Conservation (phyloP, 2,888 invertebrate species). For the Lymantria dispar region DNA sequence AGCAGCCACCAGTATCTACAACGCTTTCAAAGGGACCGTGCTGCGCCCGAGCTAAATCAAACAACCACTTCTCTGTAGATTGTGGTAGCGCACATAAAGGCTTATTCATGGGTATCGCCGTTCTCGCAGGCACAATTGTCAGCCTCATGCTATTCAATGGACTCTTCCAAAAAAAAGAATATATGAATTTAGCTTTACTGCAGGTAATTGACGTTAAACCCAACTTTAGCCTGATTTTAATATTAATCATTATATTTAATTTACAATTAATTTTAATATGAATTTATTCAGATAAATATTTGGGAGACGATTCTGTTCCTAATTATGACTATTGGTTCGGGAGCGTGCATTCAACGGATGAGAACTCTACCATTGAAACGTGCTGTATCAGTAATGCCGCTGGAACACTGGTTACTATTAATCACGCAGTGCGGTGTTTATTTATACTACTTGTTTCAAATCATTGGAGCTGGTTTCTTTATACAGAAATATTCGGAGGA, state of each 20-base stretch:
- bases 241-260: neutral
- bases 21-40: conserved; percentile 38
- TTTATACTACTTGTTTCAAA: conserved; percentile 89
- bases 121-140: conserved; percentile 86
- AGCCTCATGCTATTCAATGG: conserved; percentile 88
- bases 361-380: conserved; percentile 59
- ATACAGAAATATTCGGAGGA: conserved; percentile 62
- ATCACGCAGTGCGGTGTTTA: conserved; percentile 91
- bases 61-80: conserved; percentile 86
- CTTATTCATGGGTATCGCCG: conserved; percentile 84
- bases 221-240: neutral
- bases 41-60: conserved; percentile 59
- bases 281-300: conserved; percentile 75
- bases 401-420: conserved; percentile 88
- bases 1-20: conserved; percentile 15
- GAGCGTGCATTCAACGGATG: conserved; percentile 68
- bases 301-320: conserved; percentile 75
- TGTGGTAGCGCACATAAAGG: conserved; percentile 89
- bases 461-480: conserved; percentile 87
- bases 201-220: conserved; percentile 59
- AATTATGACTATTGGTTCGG: conserved; percentile 67
- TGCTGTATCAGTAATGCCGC: conserved; percentile 59
- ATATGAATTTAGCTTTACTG: conserved; percentile 82
- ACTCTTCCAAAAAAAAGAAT: conserved; percentile 77
- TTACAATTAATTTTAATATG: neutral